Evolutionary conservation across 2,888 invertebrate species (phyloP).

Genomic region (Agonopterix alstromeriana): DNA sequence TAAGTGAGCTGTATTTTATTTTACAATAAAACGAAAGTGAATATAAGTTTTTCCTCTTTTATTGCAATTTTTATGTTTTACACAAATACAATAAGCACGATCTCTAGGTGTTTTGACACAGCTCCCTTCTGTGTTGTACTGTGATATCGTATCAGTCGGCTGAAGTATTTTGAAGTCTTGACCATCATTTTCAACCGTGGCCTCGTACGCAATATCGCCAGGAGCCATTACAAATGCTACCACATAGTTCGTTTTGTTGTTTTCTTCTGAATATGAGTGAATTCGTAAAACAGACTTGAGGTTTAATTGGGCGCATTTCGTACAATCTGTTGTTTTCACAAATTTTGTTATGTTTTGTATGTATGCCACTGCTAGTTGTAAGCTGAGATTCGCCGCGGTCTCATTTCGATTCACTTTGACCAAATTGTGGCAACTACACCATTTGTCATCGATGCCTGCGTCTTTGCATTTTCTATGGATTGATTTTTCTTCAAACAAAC

Average conservation of each 20-base stretch:
- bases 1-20: conserved; percentile 3
- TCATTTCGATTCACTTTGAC: conserved; percentile 39
- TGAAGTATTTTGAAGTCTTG: conserved; percentile 61
- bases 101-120: conserved; percentile 32
- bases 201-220: conserved; percentile 80
- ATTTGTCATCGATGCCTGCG: conserved; percentile 80
- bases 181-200: conserved; percentile 70
- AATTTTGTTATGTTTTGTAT: conserved; percentile 25
- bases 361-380: conserved; percentile 47
- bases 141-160: conserved; percentile 61
- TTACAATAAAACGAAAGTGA: not conserved
- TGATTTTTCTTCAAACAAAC: conserved; percentile 77
- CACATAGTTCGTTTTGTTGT: conserved; percentile 65
- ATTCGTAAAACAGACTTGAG: conserved; percentile 64
- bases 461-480: conserved; percentile 79
- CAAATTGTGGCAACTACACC: conserved; percentile 84
- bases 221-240: conserved; percentile 79
- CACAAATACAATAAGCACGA: conserved; percentile 40
- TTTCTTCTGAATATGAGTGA: conserved; percentile 44
- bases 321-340: conserved; percentile 36
- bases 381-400: conserved; percentile 53
- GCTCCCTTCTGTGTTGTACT: conserved; percentile 33
- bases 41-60: not conserved
- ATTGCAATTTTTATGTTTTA: conserved; percentile 13
- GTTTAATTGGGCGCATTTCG: conserved; percentile 65